These are phyloP conservation scores for Salvelinus fontinalis DNA, from an alignment of 2,113 vertebrate species.

Conservation along the genomic window DNA sequence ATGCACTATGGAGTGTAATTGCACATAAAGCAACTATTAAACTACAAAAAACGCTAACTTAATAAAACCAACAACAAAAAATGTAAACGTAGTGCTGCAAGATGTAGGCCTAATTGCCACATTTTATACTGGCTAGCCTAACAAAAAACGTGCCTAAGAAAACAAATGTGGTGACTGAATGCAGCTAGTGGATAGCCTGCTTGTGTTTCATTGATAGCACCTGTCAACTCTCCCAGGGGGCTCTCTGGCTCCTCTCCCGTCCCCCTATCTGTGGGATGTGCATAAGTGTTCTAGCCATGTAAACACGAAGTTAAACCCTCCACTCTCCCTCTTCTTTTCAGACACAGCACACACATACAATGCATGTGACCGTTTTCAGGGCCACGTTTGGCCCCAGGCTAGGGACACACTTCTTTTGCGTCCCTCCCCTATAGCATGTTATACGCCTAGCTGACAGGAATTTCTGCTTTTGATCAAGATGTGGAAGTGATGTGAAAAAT, in stretches of 20 bases:
- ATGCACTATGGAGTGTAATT: not conserved
- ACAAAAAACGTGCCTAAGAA: too few species aligned
- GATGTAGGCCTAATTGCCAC: too few species aligned
- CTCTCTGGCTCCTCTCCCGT: slow-evolving; percentile 15
- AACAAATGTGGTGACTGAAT: too few species aligned
- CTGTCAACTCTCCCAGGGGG: slow-evolving; percentile 66
- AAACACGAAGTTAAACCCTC: slow-evolving; percentile 50
- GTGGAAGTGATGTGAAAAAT: too few species aligned
- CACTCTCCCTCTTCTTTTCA: slow-evolving; percentile 26
- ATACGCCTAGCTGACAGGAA: too few species aligned
- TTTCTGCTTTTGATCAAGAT: too few species aligned
- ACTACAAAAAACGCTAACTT: too few species aligned
- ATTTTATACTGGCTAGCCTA: too few species aligned
- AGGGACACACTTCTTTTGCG: slow-evolving; percentile 12
- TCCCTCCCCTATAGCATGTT: too few species aligned
- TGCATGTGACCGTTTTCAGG: slow-evolving; percentile 24
- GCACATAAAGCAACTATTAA: not conserved
- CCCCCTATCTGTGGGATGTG: slow-evolving; percentile 33
- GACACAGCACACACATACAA: slow-evolving; percentile 22
- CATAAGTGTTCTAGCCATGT: slow-evolving; percentile 62
- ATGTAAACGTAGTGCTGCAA: too few species aligned
- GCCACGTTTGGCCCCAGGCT: slow-evolving; percentile 41
- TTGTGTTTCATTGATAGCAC: not conserved
- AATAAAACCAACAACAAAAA: too few species aligned
- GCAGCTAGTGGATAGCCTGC: too few species aligned